These are phyloP conservation scores for Drosophila lowei DNA, from an alignment of 1,140 invertebrate genomes.

Conservation along the genomic window DNA sequence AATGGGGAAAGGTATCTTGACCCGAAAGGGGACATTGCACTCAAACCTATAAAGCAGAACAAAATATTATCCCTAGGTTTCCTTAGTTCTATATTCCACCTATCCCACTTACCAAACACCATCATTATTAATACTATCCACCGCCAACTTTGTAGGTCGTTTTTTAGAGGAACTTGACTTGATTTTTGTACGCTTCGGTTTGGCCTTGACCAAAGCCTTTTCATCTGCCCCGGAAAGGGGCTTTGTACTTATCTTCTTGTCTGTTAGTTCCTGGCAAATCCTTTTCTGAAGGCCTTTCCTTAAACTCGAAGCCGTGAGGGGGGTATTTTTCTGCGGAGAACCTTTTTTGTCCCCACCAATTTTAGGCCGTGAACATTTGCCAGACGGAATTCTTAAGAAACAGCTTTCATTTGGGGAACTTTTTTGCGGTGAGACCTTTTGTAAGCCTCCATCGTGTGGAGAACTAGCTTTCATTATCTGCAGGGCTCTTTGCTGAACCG, in stretches of 20 bases:
- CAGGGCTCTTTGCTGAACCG: no score
- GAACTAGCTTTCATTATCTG: no score
- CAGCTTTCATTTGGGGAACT: no score
- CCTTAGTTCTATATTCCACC: background rate
- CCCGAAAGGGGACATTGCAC: conserved; percentile 57
- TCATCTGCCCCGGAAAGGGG: background rate
- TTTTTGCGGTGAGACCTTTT: no score
- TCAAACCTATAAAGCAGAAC: conserved; percentile 40
- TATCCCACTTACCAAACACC: conserved; percentile 27
- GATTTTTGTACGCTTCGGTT: conserved; percentile 15
- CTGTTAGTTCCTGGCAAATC: background rate
- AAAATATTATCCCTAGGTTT: background rate
- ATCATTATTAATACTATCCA: conserved; percentile 2
- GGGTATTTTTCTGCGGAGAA: no score
- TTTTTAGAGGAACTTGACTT: background rate
- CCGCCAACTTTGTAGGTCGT: background rate
- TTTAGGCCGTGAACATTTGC: no score
- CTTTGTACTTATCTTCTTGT: background rate
- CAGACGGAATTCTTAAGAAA: no score
- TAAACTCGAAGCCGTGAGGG: no score
- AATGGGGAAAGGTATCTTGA: conserved; percentile 44
- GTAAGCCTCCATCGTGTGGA: no score
- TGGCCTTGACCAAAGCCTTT: conserved; percentile 19
- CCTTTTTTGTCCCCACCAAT: no score
- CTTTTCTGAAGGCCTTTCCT: background rate